Evolutionary conservation across 2,113 vertebrate genomes (phyloP), one percentile per base, ranked within the genome.

Genomic region (Platysternon megacephalum): DNA sequence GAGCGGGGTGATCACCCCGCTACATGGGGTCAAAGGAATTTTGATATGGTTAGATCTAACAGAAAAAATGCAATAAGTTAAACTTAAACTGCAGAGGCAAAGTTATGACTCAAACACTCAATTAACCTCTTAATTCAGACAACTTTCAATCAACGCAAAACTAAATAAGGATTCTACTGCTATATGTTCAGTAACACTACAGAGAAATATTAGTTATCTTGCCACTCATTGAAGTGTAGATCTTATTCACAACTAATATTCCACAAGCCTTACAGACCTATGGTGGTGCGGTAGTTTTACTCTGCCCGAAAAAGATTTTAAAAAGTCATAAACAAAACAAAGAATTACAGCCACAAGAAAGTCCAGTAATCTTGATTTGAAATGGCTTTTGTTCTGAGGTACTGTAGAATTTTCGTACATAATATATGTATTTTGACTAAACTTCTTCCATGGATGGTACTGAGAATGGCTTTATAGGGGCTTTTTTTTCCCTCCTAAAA

Each of bases 131-230:
- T 72, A 72, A 72, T 72, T 16, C n/a, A 79, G 11, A 35, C 89
- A 72, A 42, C 26, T 86, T 93, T 86, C n/a, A 10, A 13, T 12
- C 56, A 87, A 84, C 11, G 6, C 7, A 49, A 76, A 91, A 26
- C 19, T 11, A 53, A 49, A 82, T 49, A 65, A 58, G 5, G 4
- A 4, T 32, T 93, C 14, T 72, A 17, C 3, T 10, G 52, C 35
- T 12, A 13, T 5, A 0, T n/a, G 48, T 79, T 82, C 48, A 17
- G 4, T 49, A 90, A 86, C 72, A 56, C 0, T 8, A 3, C 16
- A 92, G 79, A 85, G 14, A 85, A 74, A 5, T 0, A 2, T 14
- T 35, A 48, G 16, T 90, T 46, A 44, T 53, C 32, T 58, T 76
- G 22, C 12, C 46, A 11, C 46, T 76, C 5, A 32, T 79, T 58